Base-by-base conservation (phyloP, 37 sponge, comb jelly and placozoan genomes). In the Bolinopsis microptera region DNA sequence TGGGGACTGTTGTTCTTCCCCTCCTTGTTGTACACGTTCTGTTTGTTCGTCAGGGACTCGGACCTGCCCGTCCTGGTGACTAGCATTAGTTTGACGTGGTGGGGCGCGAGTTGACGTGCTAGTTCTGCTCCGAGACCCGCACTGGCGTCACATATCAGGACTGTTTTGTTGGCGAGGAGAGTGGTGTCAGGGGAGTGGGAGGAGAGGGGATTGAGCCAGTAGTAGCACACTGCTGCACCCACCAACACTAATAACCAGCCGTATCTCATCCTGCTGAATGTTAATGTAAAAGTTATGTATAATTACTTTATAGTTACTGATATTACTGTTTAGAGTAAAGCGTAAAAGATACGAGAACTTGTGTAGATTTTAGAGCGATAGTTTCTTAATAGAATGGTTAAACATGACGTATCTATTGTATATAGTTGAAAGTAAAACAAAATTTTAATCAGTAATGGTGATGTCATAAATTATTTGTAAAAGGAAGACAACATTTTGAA, bases 91-190 rank as follows among this genome's bases (percentile, higher is more conserved):
- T 34, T 39, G n/a, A 48, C 41, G 34, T 38, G 38, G 26, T 39
- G 61, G 5, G 26, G 0, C 1, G 90, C 90, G 0, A 41, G 36
- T 0, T 41, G 48, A 0, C 23, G 26, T 1, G 90, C 90, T n/a
- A 86, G 22, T 34, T 86, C 38, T 39, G 34, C 90, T 41, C 90
- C 90, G 3, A 86, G 28, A 21, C 90, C 90, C 13, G 61, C n/a
- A 25, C 61, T 36, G 0, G 90, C 36, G 90, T 38, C 90, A 23
- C 31, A 24, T 34, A 86, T 22, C 61, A 86, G 90, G 8, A 86
- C 61, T 39, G 61, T n/a, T 27, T 86, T 77, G 28, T 26, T 26
- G 3, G 74, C 25, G 74, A 70, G 74, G 74, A 26, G 74, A 48
- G 61, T 18, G 5, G 61, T 18, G 61, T 5, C 5, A 13, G 61